Conservation (phyloP, 2,888 invertebrate species). For the Tetragonisca angustula region DNA sequence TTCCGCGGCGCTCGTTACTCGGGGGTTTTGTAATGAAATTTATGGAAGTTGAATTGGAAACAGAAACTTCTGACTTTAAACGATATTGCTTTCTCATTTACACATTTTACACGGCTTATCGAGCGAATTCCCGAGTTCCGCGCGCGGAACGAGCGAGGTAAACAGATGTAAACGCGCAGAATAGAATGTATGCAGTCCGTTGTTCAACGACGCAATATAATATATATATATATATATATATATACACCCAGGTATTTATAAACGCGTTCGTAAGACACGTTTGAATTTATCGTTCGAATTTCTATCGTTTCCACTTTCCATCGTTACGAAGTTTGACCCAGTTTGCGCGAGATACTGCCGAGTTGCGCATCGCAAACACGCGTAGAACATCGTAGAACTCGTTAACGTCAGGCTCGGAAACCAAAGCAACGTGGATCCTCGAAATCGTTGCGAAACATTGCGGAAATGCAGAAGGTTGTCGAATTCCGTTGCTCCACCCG, state of each 20-base stretch:
- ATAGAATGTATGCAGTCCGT: neutral
- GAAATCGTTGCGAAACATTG: neutral
- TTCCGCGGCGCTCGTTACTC: conserved; percentile 7
- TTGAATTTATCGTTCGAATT: neutral
- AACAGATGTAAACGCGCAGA: neutral
- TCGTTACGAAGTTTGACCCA: neutral
- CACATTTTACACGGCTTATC: conserved; percentile 30
- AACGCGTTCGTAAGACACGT: neutral
- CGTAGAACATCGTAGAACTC: neutral
- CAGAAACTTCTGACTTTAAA: conserved; percentile 31
- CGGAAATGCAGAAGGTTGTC: neutral
- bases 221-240: too few relatives aligned
- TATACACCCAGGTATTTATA: neutral
- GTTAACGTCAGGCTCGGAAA: neutral
- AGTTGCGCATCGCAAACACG: neutral
- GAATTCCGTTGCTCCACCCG: neutral
- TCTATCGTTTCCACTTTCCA: neutral
- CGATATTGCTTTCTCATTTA: conserved; percentile 22
- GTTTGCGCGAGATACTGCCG: neutral
- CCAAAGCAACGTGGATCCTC: neutral
- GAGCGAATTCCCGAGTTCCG: neutral
- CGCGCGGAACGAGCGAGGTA: neutral
- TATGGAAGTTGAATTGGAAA: conserved; percentile 29
- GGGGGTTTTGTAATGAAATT: conserved; percentile 20
- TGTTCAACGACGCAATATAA: neutral